A percentile compares a stretch with the other conserved stretches of the same genome.
Evolutionary conservation across 1,140 invertebrate species (phyloP).

Genomic region (Piezodorus guildinii): DNA sequence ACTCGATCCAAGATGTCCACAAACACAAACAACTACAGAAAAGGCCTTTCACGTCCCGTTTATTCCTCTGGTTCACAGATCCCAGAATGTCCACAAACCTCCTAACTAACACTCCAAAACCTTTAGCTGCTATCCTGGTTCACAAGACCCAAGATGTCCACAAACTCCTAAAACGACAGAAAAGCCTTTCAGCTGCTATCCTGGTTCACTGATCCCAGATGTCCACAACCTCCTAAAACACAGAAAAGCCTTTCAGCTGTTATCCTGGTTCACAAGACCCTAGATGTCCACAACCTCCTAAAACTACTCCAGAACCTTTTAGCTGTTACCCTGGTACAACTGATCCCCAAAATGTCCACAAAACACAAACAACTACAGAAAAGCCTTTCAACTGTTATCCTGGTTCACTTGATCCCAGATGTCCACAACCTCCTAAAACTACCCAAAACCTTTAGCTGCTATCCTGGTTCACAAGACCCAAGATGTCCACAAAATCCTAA

Average conservation of each 20-base stretch:
- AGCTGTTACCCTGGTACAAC: constrained; percentile 34
- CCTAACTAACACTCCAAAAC: constrained; percentile 12
- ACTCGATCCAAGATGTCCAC: not conserved
- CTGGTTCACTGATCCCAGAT: constrained; percentile 31
- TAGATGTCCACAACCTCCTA: constrained; percentile 32
- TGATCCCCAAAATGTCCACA: constrained; percentile 37
- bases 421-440: constrained; percentile 29
- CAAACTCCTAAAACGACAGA: constrained; percentile 27
- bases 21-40: constrained; percentile 18
- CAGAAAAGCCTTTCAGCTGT: constrained; percentile 7
- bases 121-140: constrained; percentile 28
- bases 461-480: constrained; percentile 31
- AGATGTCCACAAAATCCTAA: constrained; percentile 31
- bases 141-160: constrained; percentile 33
- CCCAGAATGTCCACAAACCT: constrained; percentile 31
- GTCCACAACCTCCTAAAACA: constrained; percentile 24
- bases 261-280: constrained; percentile 35
- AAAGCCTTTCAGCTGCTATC: constrained; percentile 30
- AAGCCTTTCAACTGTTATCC: constrained; percentile 16
- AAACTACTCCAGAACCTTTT: constrained; percentile 20
- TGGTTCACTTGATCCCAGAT: constrained; percentile 22
- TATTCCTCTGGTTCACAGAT: too few relatives aligned
- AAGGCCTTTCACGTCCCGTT: constrained; percentile 21
- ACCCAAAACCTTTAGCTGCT: constrained; percentile 20
- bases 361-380: constrained; percentile 20